phyloP scores from a whole-genome alignment of 2,888 invertebrate genomes.

The Smittia aterrima region DNA sequence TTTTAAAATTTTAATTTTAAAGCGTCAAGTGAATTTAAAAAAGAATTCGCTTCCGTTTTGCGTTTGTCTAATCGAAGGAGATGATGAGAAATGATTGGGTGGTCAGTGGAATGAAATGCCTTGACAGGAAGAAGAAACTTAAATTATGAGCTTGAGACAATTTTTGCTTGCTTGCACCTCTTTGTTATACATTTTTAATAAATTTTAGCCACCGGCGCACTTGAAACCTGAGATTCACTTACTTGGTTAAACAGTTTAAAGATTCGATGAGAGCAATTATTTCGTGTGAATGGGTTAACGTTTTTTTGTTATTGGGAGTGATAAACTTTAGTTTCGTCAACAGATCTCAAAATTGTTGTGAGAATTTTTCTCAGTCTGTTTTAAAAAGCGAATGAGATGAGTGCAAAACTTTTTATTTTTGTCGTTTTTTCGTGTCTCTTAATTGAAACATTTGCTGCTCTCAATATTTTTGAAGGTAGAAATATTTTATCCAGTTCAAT shows the following conservation, averaged over 20 bases:
- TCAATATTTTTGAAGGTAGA: no score
- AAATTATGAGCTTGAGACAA: neutral
- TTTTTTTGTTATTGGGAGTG: neutral
- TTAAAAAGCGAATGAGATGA: no score
- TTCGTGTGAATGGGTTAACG: neutral
- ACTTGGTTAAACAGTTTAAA: slow-evolving; percentile 1
- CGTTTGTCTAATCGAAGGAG: neutral
- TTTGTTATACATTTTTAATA: neutral
- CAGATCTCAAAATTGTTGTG: no score
- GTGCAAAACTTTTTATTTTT: no score
- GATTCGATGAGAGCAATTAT: neutral
- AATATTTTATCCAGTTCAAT: no score
- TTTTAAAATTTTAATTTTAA: no score
- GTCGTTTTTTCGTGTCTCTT: no score
- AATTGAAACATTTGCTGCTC: no score
- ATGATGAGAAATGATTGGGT: neutral
- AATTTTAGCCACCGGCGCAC: neutral
- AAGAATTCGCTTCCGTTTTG: neutral
- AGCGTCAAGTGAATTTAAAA: no score
- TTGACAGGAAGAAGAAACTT: neutral
- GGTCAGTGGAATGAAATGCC: slow-evolving; percentile 16
- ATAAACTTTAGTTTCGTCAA: no score
- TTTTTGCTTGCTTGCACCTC: neutral
- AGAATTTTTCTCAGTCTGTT: no score
- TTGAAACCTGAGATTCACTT: neutral